These are phyloP conservation scores for Meteorus sp. DNA, from an alignment of 1,140 invertebrate species.

Conservation along the genomic window DNA sequence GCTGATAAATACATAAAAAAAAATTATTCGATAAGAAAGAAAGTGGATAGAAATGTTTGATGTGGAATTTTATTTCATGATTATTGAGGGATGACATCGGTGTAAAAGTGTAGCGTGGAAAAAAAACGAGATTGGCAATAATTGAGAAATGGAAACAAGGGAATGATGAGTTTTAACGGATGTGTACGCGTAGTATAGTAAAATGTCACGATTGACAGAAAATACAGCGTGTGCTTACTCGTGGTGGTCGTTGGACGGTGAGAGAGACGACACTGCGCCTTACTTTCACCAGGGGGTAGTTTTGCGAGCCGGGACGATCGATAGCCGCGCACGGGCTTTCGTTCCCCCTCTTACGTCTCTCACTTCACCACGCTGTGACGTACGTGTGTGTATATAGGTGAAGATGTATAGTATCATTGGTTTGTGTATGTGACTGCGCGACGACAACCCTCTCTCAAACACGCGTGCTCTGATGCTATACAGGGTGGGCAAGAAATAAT, in stretches of 20 bases:
- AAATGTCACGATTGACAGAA: constrained; percentile 1
- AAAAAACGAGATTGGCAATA: too few species aligned
- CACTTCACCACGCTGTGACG: too few species aligned
- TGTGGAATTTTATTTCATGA: too few species aligned
- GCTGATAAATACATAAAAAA: too few species aligned
- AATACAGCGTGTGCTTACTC: neutral
- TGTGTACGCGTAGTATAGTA: neutral
- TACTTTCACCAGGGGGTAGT: constrained; percentile 27
- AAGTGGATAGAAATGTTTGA: too few species aligned
- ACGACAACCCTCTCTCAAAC: constrained; percentile 14
- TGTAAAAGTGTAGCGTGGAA: too few species aligned
- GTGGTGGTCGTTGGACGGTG: constrained; percentile 8
- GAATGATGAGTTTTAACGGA: too few species aligned
- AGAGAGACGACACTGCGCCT: constrained; percentile 28
- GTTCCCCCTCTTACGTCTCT: constrained; percentile 14
- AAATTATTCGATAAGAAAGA: too few species aligned
- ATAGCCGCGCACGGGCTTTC: constrained; percentile 17
- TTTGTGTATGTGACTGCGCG: constrained; percentile 19
- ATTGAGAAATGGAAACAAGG: too few species aligned
- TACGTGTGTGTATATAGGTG: too few species aligned
- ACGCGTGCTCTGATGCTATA: constrained; percentile 10
- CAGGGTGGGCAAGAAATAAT: constrained; percentile 3
- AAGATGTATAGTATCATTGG: too few species aligned
- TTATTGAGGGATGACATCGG: too few species aligned
- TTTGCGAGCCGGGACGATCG: constrained; percentile 24